A percentile compares a stretch with the other conserved stretches of the same genome.
phyloP scores from a whole-genome alignment of 2,113 vertebrate genomes.

The Otocyon megalotis region DNA sequence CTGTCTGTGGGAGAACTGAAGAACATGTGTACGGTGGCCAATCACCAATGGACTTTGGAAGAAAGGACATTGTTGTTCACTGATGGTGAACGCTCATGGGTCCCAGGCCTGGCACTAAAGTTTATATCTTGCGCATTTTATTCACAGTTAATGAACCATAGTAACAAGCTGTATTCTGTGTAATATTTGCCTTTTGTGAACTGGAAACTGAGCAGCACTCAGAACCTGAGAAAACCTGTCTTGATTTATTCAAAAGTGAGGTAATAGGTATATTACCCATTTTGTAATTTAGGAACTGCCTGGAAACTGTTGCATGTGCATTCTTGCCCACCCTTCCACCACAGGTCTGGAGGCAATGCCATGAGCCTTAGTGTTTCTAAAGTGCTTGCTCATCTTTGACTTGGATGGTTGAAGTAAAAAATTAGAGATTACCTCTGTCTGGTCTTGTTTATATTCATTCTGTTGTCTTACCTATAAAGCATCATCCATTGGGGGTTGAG shows the following conservation, averaged over 20 bases:
- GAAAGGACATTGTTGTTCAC: neutral
- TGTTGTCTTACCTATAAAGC: conserved; percentile 10
- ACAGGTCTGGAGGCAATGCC: neutral
- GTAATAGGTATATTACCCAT: neutral
- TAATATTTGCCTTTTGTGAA: neutral
- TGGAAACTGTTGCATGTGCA: neutral
- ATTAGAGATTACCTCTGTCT: neutral
- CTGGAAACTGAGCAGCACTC: neutral
- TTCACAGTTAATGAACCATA: neutral
- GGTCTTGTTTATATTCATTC: neutral
- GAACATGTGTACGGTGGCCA: neutral
- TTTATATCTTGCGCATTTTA: neutral
- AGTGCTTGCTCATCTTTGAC: neutral
- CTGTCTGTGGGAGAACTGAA: neutral
- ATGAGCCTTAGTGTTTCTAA: neutral
- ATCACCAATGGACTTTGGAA: neutral
- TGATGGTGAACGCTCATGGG: neutral
- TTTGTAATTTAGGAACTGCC: neutral
- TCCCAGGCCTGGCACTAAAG: neutral
- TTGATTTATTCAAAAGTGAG: neutral
- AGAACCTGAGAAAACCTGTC: neutral
- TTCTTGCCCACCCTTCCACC: neutral
- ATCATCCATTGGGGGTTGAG: neutral
- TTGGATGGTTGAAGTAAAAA: neutral
- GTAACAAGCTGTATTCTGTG: neutral